Conservation (phyloP, 2,113 vertebrate genomes). For the Orycteropus afer region DNA sequence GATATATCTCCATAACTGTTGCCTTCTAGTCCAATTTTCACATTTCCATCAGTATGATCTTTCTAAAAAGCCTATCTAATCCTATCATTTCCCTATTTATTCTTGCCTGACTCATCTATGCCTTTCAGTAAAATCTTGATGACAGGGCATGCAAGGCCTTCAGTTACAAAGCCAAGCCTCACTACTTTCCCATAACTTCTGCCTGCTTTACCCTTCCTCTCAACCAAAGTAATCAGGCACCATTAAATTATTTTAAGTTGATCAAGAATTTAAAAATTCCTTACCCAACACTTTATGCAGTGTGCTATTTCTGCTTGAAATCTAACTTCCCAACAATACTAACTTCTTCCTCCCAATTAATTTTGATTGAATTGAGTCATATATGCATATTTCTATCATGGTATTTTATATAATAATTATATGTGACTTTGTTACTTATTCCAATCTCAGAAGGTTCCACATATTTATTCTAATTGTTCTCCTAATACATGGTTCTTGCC, state of each 20-base stretch:
- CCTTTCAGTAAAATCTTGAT: not conserved
- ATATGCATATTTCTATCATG: not conserved
- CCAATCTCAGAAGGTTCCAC: not conserved
- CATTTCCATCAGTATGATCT: not conserved
- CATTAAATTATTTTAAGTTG: not conserved
- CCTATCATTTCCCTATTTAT: not conserved
- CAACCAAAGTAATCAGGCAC: not conserved
- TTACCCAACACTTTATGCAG: not conserved
- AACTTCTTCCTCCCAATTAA: not conserved
- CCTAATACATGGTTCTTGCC: not conserved
- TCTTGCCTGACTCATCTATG: not conserved
- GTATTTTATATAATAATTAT: not conserved
- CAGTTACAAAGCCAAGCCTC: not conserved
- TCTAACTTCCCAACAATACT: not conserved
- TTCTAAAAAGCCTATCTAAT: not conserved
- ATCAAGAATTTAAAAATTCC: not conserved
- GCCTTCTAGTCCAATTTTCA: not conserved
- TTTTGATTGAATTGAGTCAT: not conserved
- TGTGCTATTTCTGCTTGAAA: not conserved
- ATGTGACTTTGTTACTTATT: not conserved
- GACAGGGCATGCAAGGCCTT: not conserved
- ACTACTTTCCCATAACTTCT: not conserved
- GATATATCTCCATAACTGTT: not conserved
- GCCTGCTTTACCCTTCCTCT: not conserved
- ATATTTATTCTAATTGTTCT: not conserved